Base-by-base conservation (phyloP, 2,888 invertebrate species). In the Hedya salicella region DNA sequence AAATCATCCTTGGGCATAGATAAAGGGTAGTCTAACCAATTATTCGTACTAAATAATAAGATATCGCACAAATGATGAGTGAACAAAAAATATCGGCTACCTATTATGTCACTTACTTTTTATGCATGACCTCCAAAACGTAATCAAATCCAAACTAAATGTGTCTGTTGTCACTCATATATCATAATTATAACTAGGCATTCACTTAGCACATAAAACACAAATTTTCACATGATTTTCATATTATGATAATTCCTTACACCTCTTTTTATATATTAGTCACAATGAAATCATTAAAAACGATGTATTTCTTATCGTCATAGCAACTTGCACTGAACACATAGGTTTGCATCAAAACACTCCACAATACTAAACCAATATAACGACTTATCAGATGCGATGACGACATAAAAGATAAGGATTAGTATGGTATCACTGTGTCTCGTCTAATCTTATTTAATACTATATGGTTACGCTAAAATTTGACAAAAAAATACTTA, bases 71-170 rank as follows among this genome's bases (percentile, higher is more conserved):
- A n/a, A 14, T 8, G 17, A 46, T 19, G 13, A 5, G 21, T 36
- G 6, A 13, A 36, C 21, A 44, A 17, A 44, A 17, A 44, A 44
- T 16, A 1, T 1, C 42, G 3, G 21, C 40, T 63, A n/a, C n/a
- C n/a, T n/a, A n/a, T n/a, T n/a, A n/a, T n/a, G 25, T 50, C 19
- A 61, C 68, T 68, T 64, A 68, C 68, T 68, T 68, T 64, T 68
- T 64, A 50, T 65, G 64, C 60, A 68, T 68, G 56, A 61, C 54
- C 56, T 65, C 52, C 50, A 57, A 36, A 59, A 5, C 46, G 2
- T 52, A 46, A 46, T 46, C 39, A 13, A 13, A 48, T 39, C 19
- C 56, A n/a, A 39, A n/a, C 5, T 36, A 17, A 4, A 16, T 39
- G 36, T 42, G 17, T 17, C 25, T 60, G 42, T 53, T 40, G 14